Evolutionary conservation across 2,888 invertebrate species (phyloP), one percentile per base, ranked within the genome.

Genomic region (Orthosia cruda): DNA sequence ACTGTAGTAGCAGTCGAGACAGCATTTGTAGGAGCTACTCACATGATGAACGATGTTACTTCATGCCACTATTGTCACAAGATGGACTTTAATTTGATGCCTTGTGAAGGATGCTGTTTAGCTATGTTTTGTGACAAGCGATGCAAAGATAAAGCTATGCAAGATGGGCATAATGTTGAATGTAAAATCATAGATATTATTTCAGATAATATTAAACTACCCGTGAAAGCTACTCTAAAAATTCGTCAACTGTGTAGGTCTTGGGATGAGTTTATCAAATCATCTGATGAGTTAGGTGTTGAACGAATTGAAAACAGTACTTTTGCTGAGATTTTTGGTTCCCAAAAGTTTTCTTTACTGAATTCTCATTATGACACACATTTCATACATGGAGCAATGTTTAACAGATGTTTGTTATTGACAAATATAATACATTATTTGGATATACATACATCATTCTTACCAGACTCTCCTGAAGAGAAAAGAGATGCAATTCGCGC

Each of bases 211-310:
- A n/a, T 63, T 40, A 50, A 54, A 15, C n/a, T 70, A n/a, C 50
- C 76, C 1, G n/a, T 82, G 23, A 64, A 50, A 68, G 57, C 70
- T 50, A 23, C 66, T 57, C 20, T 80, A 9, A 80, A 81, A 69
- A 76, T 80, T 13, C 82, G 80, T 54, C 65, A 70, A 62, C 52
- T 76, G 20, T 81, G 82, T 26, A n/a, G 23, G 18, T 81, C 79
- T 52, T 80, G 79, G 79, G 77, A 81, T 26, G 79, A 81, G n/a
- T 77, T 80, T n/a, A 81, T 80, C 20, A 18, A 54, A n/a, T 77
- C 70, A 54, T 81, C 80, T 7, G 12, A 81, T 32, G 57, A 63
- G 50, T 63, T 80, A 57, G 80, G 80, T 40, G 13, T 26, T 45
- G 62, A 70, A 20, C 47, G 70, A 45, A 66, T 76, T 57, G 54